Base-by-base conservation (phyloP, 2,113 vertebrate genomes). In the Orycteropus afer region DNA sequence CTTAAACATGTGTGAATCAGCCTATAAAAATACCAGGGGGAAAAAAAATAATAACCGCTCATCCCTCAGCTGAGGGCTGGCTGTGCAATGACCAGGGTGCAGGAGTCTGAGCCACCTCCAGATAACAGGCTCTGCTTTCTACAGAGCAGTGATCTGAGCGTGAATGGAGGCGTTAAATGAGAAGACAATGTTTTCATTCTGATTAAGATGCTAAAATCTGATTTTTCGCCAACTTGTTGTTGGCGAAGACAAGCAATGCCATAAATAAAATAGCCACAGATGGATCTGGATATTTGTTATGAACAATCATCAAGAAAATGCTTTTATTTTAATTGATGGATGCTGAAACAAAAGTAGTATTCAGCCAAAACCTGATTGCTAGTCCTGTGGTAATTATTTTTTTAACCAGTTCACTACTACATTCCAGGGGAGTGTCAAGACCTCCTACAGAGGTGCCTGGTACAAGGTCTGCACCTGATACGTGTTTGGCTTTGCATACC, bases 191-290 rank as follows among this genome's bases (percentile, higher is more conserved):
- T 93, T 98, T 97, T 96, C 71, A 92, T 97, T 96, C 94, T 96
- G 91, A 95, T 95, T 89, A 96, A 96, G 94, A 97, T 79, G 93
- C 86, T 92, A 83, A 91, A 95, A 93, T 71, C 67, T 97, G 97
- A 97, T 96, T 97, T 97, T 98, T 97, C 77, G 65, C 86, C 78
- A 95, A 96, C 34, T 0, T 0, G 83, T 96, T 96, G 67, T 67
- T 95, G 90, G 95, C 32, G 71, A 85, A 86, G 94, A 96, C 97
- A 76, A 76, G 71, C 94, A 97, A 89, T 53, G 14, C 51, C 74
- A 96, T 95, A 97, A 97, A 98, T 97, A 97, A 98, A 97, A 95
- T 95, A 97, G 88, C 73, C 90, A 80, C 91, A 92, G 85, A 97
- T 86, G 47, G 78, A 86, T 65, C 93, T 96, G 76, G 83, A 55